Conservation (phyloP, 2,888 invertebrate genomes). For the Dichetophora obliterata region DNA sequence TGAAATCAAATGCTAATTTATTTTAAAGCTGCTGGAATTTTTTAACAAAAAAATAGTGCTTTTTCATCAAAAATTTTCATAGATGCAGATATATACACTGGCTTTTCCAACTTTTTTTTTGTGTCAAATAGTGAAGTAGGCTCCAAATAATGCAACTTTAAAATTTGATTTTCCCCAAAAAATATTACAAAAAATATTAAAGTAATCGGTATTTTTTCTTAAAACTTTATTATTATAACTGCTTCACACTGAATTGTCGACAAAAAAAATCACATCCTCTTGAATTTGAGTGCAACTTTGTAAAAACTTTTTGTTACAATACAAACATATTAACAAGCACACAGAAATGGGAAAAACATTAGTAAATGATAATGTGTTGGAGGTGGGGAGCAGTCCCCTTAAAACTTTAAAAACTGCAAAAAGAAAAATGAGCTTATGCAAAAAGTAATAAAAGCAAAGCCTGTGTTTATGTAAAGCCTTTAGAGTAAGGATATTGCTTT, state of each 20-base stretch:
- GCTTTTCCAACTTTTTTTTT: too few species aligned
- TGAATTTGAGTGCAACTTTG: too few species aligned
- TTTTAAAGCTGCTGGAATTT: too few species aligned
- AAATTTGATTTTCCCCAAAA: too few species aligned
- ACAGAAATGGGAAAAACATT: not conserved
- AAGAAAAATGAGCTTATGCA: not conserved
- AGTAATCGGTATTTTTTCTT: not conserved
- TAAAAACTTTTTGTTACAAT: not conserved
- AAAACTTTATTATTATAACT: not conserved
- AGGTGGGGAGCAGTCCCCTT: too few species aligned
- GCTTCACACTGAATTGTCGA: not conserved
- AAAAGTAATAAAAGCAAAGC: not conserved
- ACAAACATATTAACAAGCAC: not conserved
- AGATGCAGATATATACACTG: too few species aligned
- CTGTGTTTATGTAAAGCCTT: constrained; percentile 6
- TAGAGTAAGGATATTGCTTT: constrained; percentile 29
- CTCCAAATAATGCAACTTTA: too few species aligned
- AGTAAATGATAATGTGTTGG: constrained; percentile 18
- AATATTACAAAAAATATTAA: not conserved
- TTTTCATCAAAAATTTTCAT: too few species aligned
- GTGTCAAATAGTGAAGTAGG: too few species aligned
- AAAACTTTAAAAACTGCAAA: not conserved
- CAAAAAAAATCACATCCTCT: not conserved
- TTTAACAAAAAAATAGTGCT: too few species aligned
- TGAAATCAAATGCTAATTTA: too few species aligned